Evolutionary conservation across 2,113 vertebrate species (phyloP), one percentile per base, ranked within the genome.

Genomic region (Sakesphorus luctuosus): DNA sequence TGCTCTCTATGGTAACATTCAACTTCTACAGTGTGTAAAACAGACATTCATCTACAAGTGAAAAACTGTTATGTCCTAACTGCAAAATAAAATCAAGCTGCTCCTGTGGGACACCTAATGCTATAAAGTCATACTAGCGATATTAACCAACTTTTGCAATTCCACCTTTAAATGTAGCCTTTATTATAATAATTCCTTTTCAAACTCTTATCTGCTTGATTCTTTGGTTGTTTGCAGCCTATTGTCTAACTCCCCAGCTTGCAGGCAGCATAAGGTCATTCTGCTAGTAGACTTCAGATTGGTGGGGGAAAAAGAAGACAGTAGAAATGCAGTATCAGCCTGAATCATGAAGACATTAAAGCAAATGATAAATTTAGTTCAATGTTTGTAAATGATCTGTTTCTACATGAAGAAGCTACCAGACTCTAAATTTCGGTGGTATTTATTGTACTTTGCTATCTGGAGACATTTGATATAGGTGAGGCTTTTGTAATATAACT

Each of bases 321-420:
- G 76, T 90, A 76, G 62, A 94, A 95, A 93, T 58, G 63, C 71
- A 83, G 16, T 77, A 77, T 90, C 56, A 29, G 13, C 78, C 79
- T 95, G 88, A 88, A 90, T 96, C 76, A 75, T 14, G 33, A 52
- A 92, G 79, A 56, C 79, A 81, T 83, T 95, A 71, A 93, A 59
- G 75, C 55, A 71, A 78, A 71, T 49, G 68, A 47, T 72, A 81
- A 62, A 71, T 93, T 63, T 91, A 87, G 59, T 73, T 87, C 26
- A 29, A 0, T 83, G 33, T 80, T 88, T 84, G 44, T 67, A n/a
- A 91, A 90, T 14, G 47, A 67, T 50, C 18, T 50, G 40, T 69
- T 81, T 95, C 67, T 66, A 23, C 87, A 36, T 63, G n/a, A n/a
- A 1, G 8, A 88, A 88, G 63, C 43, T 73, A 94, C 35, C 35